A percentile compares a stretch with the other conserved stretches of the same genome.
Evolutionary conservation across 1,140 invertebrate genomes (phyloP).

Genomic region (Drosophila lini): DNA sequence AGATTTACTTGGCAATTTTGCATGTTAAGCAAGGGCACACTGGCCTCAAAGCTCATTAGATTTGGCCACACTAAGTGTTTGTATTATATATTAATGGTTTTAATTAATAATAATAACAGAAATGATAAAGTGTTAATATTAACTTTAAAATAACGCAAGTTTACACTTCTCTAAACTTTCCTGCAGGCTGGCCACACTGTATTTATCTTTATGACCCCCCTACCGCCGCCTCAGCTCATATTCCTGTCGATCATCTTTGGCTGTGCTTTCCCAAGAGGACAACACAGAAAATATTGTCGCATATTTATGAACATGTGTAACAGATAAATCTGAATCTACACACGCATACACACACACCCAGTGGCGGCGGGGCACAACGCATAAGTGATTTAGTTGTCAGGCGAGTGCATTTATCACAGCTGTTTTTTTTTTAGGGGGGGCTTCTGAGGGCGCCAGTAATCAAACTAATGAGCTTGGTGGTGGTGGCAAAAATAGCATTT

Average conservation of each 20-base stretch:
- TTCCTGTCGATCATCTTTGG: conserved; percentile 52
- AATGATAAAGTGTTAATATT: no score
- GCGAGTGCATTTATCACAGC: conserved; percentile 78
- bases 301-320: conserved; percentile 83
- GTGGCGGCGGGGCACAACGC: conserved; percentile 8
- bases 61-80: neutral
- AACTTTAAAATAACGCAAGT: no score
- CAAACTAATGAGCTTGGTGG: conserved; percentile 74
- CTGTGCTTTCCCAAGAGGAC: conserved; percentile 40
- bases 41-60: no score
- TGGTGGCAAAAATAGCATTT: conserved; percentile 75
- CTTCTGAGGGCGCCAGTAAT: conserved; percentile 69
- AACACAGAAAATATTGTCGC: conserved; percentile 74
- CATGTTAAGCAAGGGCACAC: neutral
- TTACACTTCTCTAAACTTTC: no score
- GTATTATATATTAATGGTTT: no score
- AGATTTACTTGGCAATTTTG: neutral
- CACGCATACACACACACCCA: conserved; percentile 3
- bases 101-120: no score
- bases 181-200: neutral
- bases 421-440: conserved; percentile 24
- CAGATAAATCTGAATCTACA: conserved; percentile 73
- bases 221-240: conserved; percentile 3
- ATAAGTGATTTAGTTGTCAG: conserved; percentile 82
- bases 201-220: conserved; percentile 3